A percentile compares a stretch with the other conserved stretches of the same genome.
These are phyloP conservation scores for Ptychobarbus kaznakovi DNA, from an alignment of 2,797 vertebrate genomes.

Conservation along the genomic window DNA sequence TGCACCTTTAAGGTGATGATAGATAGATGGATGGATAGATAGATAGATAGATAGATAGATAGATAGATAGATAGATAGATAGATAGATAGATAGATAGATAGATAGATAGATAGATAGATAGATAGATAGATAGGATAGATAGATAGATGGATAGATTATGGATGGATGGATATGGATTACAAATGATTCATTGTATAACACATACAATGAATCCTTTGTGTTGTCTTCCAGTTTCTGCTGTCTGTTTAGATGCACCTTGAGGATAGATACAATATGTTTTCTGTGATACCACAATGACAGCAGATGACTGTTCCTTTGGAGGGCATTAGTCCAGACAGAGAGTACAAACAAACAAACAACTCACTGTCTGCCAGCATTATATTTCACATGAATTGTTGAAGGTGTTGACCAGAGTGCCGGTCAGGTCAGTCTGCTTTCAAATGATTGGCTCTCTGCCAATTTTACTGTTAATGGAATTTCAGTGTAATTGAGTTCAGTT, in stretches of 20 bases:
- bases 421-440: constrained; percentile 76
- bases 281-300: constrained; percentile 30
- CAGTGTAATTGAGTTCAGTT: constrained; percentile 82
- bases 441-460: constrained; percentile 82
- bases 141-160: background rate
- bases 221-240: constrained; percentile 3
- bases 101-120: background rate
- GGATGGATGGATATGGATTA: too few relatives aligned
- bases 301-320: constrained; percentile 7
- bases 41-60: too few relatives aligned
- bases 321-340: constrained; percentile 47
- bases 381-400: constrained; percentile 68
- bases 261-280: constrained; percentile 1
- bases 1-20: too few relatives aligned
- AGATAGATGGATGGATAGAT: too few relatives aligned
- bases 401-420: constrained; percentile 79
- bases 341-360: constrained; percentile 47
- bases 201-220: background rate
- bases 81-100: too few relatives aligned
- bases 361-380: constrained; percentile 54
- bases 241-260: background rate
- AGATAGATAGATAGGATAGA: background rate
- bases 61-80: too few relatives aligned
- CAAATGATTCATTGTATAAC: too few relatives aligned
- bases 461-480: constrained; percentile 85